Evolutionary conservation across 2,113 vertebrate genomes (phyloP), one percentile per base, ranked within the genome.

Genomic region (Lepidothrix coronata): DNA sequence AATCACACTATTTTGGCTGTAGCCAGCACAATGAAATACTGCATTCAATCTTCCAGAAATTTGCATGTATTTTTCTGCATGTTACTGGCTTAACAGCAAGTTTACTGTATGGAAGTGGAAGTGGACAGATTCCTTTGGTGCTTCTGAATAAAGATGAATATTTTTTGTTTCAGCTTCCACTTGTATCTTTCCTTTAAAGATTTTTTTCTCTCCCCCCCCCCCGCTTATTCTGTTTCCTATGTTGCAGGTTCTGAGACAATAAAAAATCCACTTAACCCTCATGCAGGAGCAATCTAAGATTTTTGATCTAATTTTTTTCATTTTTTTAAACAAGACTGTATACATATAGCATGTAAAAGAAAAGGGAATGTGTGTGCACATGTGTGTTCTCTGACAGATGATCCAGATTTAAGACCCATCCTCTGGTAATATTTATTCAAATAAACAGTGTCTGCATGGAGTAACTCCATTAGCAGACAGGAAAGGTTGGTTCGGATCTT

Each of bases 71-170:
- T 88, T 89, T 65, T 78, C n/a, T 89, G 12, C 41, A 28, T 4
- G 1, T 14, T 86, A 23, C 44, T 82, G n/a, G 8, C 23, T 75
- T 76, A 33, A 81, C 84, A 87, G 22, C 19, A 85, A 61, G 15
- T 55, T 77, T 74, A 43, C 31, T 55, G 3, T 41, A 37, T 61
- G 37, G 57, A 86, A 52, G 46, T 57, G 16, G 75, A 78, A 74
- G 25, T 2, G 1, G n/a, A 61, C 31, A 65, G n/a, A 24, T 41
- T 23, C 28, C 41, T 1, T 0, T 23, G 28, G 28, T 4, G 0
- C 58, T 89, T 85, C 79, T 73, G 44, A 87, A 75, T 59, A 57
- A 82, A 57, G 73, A 58, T 5, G 5, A 66, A 63, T 82, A 52
- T 4, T 66, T 94, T 63, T 87, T 55, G 6, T 49, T 82, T 73